Base-by-base conservation (phyloP, 2,888 invertebrate genomes). In the Metacarcinus magister region DNA sequence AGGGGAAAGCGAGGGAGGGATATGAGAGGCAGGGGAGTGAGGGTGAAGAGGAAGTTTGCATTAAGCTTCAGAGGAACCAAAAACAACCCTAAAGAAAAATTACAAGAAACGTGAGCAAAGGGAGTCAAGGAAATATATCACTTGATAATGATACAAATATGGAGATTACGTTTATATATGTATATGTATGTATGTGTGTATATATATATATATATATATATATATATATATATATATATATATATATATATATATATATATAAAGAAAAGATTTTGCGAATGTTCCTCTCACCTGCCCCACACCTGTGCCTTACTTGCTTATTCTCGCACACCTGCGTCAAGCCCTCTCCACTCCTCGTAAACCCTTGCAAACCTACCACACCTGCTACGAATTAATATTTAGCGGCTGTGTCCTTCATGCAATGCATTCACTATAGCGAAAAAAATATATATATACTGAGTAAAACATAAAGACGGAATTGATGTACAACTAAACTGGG, bases 241-340 rank as follows among this genome's bases (percentile, higher is more conserved):
- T 44, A 23, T 91, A 19, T 44, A 46, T 91, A 10, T 91, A 46
- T 91, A 10, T 91, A 91, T 91, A 46, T 91, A 16, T 91, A 91
- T 91, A 91, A 32, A 91, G 44, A 46, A 44, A 46, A 91, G 28
- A 46, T 10, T 19, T 7, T 32, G 82, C 13, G 32, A 13, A 82
- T 82, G 82, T 82, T 82, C 82, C 32, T 13, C 82, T 32, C 82
- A 82, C 82, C 82, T 82, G 75, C 32, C 82, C 82, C 28, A 82
- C 82, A 82, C 82, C 28, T 82, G 82, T 82, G 82, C 28, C 28
- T 28, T 75, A n/a, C 82, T 82, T 82, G 82, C 32, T 82, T 82
- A 82, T 82, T 82, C 82, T 82, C 28, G 28, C 82, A 82, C 82
- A 82, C 82, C 82, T 82, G 82, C 32, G 82, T 13, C 82, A 32